phyloP scores from a whole-genome alignment of 1,140 invertebrate genomes.

The Scaptodrosophila lebanonensis region DNA sequence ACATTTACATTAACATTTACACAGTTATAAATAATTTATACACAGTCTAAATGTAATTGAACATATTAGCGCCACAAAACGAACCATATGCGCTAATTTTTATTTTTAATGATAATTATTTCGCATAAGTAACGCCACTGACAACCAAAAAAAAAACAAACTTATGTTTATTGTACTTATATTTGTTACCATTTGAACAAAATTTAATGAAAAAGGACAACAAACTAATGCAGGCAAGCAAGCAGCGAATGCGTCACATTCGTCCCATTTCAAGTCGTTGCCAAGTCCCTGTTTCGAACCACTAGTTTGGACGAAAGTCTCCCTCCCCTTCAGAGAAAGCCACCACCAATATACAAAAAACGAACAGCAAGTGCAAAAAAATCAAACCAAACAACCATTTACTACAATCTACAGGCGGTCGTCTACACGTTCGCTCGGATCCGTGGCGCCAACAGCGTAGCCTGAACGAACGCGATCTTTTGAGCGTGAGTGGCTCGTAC shows the following conservation, averaged over 20 bases:
- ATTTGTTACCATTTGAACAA: conserved; percentile 34
- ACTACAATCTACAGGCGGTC: conserved; percentile 66
- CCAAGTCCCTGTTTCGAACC: no score
- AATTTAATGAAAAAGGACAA: conserved; percentile 57
- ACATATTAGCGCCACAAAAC: no score
- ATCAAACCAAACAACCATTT: conserved; percentile 38
- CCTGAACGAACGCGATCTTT: conserved; percentile 69
- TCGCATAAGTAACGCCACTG: no score
- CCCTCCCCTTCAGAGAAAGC: background rate
- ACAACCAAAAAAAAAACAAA: background rate
- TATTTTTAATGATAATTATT: no score
- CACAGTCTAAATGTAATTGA: no score
- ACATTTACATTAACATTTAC: no score
- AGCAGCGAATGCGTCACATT: conserved; percentile 29
- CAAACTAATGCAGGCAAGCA: conserved; percentile 67
- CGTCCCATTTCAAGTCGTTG: no score
- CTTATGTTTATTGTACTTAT: conserved; percentile 28
- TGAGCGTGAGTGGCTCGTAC: conserved; percentile 56
- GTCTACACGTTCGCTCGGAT: conserved; percentile 67
- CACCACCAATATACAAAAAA: conserved; percentile 10
- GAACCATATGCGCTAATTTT: no score
- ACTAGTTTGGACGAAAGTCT: background rate
- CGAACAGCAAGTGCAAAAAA: conserved; percentile 17
- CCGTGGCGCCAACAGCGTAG: conserved; percentile 73
- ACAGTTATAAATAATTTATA: no score